Percentiles rank a stretch among this genome's conserved stretches.
Evolutionary conservation across 2,888 invertebrate genomes (phyloP).

Genomic region (Geophilus truncorum): DNA sequence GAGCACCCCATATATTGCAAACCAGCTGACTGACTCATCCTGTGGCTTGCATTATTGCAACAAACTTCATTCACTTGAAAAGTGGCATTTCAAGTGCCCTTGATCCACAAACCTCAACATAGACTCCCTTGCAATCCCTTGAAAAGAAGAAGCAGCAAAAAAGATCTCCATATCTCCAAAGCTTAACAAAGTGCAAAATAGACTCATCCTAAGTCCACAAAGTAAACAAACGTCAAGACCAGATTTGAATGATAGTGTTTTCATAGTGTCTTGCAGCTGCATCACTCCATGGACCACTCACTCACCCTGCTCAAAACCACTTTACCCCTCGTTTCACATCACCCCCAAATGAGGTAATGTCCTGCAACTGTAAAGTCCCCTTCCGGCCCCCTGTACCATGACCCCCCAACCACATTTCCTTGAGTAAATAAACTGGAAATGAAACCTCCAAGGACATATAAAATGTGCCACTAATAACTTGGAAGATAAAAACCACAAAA

Average conservation of each 20-base stretch:
- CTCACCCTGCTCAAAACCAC: background rate
- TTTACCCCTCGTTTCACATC: background rate
- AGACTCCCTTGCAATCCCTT: background rate
- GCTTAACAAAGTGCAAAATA: background rate
- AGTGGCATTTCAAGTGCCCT: background rate
- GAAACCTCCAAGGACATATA: too few species aligned
- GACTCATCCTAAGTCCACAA: background rate
- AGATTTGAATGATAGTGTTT: slow-evolving; percentile 18
- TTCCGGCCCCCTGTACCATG: background rate
- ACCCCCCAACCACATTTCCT: background rate
- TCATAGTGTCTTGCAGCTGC: slow-evolving; percentile 4
- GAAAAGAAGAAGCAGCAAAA: background rate
- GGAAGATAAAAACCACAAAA: too few species aligned
- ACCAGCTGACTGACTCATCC: background rate
- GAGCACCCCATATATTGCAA: background rate
- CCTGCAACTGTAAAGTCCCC: background rate
- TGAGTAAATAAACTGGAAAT: background rate
- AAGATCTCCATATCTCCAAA: background rate
- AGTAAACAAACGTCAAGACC: background rate
- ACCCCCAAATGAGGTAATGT: background rate
- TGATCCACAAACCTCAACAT: background rate
- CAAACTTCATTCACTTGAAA: background rate
- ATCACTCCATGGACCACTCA: background rate
- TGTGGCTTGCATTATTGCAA: background rate
- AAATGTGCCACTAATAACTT: too few species aligned